Evolutionary conservation across 2,797 vertebrate species (phyloP).

Genomic region (Tangara arthus): DNA sequence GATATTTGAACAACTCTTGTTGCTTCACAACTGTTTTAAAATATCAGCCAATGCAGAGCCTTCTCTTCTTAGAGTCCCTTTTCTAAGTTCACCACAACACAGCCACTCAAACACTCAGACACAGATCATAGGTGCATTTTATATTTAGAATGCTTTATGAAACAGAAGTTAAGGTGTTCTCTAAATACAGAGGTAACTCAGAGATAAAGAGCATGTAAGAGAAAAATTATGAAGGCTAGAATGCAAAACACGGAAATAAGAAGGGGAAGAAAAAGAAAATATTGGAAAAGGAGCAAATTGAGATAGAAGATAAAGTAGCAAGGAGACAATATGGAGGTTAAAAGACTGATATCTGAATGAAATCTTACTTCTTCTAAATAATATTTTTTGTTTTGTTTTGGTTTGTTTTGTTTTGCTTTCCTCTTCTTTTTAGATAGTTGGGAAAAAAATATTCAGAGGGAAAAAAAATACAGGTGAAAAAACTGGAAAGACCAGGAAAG

Average conservation of each 20-base stretch:
- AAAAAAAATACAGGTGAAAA: not conserved
- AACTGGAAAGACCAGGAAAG: not conserved
- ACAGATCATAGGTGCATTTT: not conserved
- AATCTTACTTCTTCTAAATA: not conserved
- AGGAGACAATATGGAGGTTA: not conserved
- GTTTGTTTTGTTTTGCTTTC: not conserved
- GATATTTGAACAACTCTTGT: not conserved
- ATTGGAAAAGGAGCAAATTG: not conserved
- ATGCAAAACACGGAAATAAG: not conserved
- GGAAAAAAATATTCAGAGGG: accelerated
- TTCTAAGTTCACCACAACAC: not conserved
- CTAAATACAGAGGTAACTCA: not conserved
- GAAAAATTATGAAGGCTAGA: not conserved
- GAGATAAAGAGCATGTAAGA: not conserved
- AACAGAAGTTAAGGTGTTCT: not conserved
- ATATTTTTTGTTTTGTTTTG: not conserved
- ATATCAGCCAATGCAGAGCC: not conserved
- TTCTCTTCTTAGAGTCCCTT: not conserved
- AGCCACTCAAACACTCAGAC: not conserved
- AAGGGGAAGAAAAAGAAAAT: not conserved
- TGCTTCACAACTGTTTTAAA: not conserved
- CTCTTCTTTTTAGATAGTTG: not conserved
- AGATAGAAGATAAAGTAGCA: not conserved
- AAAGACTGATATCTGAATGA: not conserved
- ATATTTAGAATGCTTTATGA: not conserved